Percentiles rank a stretch among this genome's conserved stretches.
phyloP scores from a whole-genome alignment of 2,113 vertebrate species.

The Triplophysa rosa region DNA sequence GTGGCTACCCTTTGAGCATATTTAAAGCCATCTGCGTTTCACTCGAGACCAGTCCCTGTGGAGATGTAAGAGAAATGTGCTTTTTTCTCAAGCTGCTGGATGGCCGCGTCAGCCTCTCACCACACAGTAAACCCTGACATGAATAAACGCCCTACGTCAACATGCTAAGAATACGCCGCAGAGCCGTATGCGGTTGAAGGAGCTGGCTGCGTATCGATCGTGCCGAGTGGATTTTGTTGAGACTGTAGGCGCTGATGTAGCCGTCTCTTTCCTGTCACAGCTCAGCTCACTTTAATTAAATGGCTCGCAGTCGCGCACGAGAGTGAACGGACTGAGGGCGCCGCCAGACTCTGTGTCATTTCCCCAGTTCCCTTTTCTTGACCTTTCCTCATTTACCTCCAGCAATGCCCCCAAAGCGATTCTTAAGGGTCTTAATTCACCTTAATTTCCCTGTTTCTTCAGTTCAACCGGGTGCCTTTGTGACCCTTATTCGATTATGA shows the following conservation, averaged over 20 bases:
- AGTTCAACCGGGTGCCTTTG: not conserved
- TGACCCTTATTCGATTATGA: not conserved
- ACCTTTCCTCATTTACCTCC: constrained; percentile 43
- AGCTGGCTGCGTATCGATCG: constrained; percentile 48
- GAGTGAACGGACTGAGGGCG: constrained; percentile 55
- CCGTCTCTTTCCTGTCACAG: constrained; percentile 67
- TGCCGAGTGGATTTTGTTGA: constrained; percentile 51
- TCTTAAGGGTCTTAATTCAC: constrained; percentile 3
- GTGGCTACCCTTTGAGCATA: constrained; percentile 44
- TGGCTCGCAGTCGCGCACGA: constrained; percentile 59
- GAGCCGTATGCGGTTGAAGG: constrained; percentile 1
- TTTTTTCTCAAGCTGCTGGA: constrained; percentile 10
- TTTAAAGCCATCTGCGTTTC: constrained; percentile 52
- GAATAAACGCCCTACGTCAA: constrained; percentile 18
- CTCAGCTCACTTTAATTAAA: constrained; percentile 68
- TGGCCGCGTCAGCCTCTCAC: not conserved
- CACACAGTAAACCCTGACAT: constrained; percentile 32
- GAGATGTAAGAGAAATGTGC: constrained; percentile 39
- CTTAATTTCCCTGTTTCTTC: constrained; percentile 23
- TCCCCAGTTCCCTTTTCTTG: constrained; percentile 21
- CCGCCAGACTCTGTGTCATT: constrained; percentile 9
- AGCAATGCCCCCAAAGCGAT: constrained; percentile 10
- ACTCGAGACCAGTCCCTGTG: constrained; percentile 40
- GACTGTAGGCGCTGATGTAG: constrained; percentile 52
- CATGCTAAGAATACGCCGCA: constrained; percentile 28